Evolutionary conservation across 2,888 invertebrate species (phyloP).

Genomic region (Drosophila subsilvestris): DNA sequence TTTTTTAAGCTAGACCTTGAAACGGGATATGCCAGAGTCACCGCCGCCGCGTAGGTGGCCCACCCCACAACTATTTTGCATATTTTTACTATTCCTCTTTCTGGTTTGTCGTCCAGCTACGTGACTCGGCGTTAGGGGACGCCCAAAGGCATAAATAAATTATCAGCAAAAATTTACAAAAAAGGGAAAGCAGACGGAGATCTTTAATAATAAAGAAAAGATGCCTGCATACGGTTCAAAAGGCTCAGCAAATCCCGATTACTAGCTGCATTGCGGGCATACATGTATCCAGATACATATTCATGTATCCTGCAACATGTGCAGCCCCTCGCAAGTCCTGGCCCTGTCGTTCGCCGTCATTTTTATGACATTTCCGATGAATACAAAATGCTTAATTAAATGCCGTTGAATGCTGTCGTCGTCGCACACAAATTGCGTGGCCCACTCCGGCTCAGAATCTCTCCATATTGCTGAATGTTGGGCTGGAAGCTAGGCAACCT

Average conservation of each 20-base stretch:
- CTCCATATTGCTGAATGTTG: too few relatives aligned
- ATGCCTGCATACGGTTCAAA: constrained; percentile 11
- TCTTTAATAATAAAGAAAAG: not conserved
- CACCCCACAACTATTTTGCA: constrained; percentile 61
- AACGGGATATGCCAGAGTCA: constrained; percentile 64
- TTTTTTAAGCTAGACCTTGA: constrained; percentile 63
- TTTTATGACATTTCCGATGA: constrained; percentile 81
- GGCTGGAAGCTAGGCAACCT: constrained; percentile 4
- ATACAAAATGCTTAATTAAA: constrained; percentile 83
- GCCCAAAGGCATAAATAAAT: constrained; percentile 44
- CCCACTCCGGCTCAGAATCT: not conserved
- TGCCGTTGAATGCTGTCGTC: constrained; percentile 57
- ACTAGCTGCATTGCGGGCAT: constrained; percentile 27
- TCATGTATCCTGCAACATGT: constrained; percentile 33
- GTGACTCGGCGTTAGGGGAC: constrained; percentile 60
- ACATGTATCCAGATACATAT: too few relatives aligned
- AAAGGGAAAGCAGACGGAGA: not conserved
- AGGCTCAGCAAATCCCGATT: constrained; percentile 8
- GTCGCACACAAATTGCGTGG: constrained; percentile 64
- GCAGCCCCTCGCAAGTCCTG: constrained; percentile 20
- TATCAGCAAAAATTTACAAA: constrained; percentile 6
- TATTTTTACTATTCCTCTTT: constrained; percentile 76
- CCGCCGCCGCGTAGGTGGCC: constrained; percentile 44
- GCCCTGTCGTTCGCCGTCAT: constrained; percentile 48
- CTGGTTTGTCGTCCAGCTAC: constrained; percentile 59